These are phyloP conservation scores for Amiota mariae DNA, from an alignment of 2,888 invertebrate genomes.

Conservation along the genomic window DNA sequence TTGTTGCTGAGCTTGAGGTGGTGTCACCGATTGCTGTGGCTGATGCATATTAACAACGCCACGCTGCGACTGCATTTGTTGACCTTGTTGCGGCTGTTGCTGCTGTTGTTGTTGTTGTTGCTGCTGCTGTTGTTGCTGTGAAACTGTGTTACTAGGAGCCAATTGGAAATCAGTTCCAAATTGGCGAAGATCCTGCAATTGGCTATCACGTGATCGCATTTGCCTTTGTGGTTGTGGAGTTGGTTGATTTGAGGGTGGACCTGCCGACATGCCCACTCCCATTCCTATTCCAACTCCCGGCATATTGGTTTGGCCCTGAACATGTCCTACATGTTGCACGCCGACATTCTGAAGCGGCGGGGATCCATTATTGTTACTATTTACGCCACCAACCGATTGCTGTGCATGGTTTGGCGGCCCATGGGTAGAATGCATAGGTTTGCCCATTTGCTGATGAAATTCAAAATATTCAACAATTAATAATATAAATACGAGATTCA, in stretches of 20 bases:
- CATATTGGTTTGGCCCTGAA: constrained; percentile 35
- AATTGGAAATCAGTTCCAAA: constrained; percentile 88
- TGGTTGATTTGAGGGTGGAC: constrained; percentile 57
- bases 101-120: constrained; percentile 58
- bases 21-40: constrained; percentile 53
- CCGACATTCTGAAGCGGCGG: constrained; percentile 64
- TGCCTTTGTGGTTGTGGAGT: constrained; percentile 67
- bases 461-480: neutral
- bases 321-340: constrained; percentile 45
- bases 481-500: neutral
- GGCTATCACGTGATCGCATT: constrained; percentile 69
- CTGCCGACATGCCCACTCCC: constrained; percentile 36
- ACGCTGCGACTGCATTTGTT: constrained; percentile 61
- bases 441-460: constrained; percentile 54
- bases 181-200: constrained; percentile 80
- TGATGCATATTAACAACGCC: constrained; percentile 39
- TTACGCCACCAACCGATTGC: constrained; percentile 29
- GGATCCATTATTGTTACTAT: constrained; percentile 62
- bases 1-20: constrained; percentile 66
- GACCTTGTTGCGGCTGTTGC: constrained; percentile 54
- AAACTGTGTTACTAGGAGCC: constrained; percentile 69
- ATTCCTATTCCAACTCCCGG: constrained; percentile 46
- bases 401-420: constrained; percentile 46
- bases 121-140: constrained; percentile 63
- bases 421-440: constrained; percentile 65